A percentile compares a stretch with the other conserved stretches of the same genome.
These are phyloP conservation scores for Orchestia grillus DNA, from an alignment of 1,140 invertebrate species.

Conservation along the genomic window DNA sequence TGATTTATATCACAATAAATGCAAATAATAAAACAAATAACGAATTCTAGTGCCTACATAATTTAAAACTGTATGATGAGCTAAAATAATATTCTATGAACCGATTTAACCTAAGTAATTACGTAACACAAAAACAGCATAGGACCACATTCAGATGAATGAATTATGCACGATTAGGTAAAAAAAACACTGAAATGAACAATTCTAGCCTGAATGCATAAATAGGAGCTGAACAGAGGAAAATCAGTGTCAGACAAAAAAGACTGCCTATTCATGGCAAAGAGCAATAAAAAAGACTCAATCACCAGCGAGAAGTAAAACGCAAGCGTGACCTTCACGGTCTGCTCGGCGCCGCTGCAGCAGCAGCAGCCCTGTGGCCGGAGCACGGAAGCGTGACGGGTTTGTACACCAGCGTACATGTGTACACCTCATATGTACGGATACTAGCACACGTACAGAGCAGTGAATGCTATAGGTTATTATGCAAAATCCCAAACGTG, in stretches of 20 bases:
- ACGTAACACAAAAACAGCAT: not conserved
- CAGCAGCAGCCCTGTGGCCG: not conserved
- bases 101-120: not conserved
- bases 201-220: too few relatives aligned
- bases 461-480: not conserved
- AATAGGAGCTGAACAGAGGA: too few relatives aligned
- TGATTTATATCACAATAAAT: not conserved
- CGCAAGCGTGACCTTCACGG: conserved; percentile 9
- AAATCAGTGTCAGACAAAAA: not conserved
- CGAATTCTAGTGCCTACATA: not conserved
- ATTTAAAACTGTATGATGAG: not conserved
- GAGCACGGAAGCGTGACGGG: not conserved
- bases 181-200: not conserved
- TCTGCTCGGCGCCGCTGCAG: not conserved
- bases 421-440: not conserved
- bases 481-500: not conserved
- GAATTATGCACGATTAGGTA: not conserved
- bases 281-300: not conserved
- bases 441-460: not conserved
- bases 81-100: not conserved
- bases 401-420: not conserved
- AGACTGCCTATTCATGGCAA: not conserved
- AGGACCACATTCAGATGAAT: not conserved
- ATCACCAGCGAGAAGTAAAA: conserved; percentile 18
- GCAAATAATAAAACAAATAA: not conserved